Base-by-base conservation (phyloP, 2,113 vertebrate species). In the Nesoenas mayeri region DNA sequence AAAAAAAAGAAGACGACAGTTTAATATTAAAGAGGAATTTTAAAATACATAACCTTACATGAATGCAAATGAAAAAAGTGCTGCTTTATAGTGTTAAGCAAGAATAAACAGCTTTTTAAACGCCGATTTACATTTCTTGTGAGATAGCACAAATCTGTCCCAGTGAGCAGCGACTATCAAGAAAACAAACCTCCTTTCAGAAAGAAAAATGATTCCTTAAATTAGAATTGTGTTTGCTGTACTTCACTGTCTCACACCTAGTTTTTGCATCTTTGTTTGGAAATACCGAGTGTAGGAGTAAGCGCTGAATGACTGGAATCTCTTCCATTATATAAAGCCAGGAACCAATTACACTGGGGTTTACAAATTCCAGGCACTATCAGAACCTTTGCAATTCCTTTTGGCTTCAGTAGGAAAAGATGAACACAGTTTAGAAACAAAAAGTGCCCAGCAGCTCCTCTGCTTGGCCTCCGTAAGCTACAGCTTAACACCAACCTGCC, bases 1-100 rank as follows among this genome's bases (percentile, higher is more conserved):
- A 28, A 34, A 58, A 64, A 34, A 61, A 20, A 22, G 10, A n/a
- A 17, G 7, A 44, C 44, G 7, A 4, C 19, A 29, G 26, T 71
- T 94, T 78, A 73, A 88, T 80, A 89, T 86, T 86, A 89, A 92
- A 95, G 24, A 87, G 80, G 38, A 75, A 83, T 72, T 86, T 81
- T n/a, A 64, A 91, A 74, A 71, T 22, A 88, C 79, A 28, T 32
- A 80, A 22, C 31, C 51, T 15, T 79, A 67, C 86, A 32, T 1
- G 38, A 91, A 93, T 78, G 73, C 61, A 91, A 88, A 71, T 8
- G 5, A 22, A 79, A 67, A 65, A 70, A 38, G 26, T 0, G 50
- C 47, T 26, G 5, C 65, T 91, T 64, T 10, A 53, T 11, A 44
- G 77, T 9, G 77, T 60, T 78, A 18, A 65, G 38, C 5, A 36